Conservation (phyloP, 2,888 invertebrate genomes). For the Cotesia congregata region DNA sequence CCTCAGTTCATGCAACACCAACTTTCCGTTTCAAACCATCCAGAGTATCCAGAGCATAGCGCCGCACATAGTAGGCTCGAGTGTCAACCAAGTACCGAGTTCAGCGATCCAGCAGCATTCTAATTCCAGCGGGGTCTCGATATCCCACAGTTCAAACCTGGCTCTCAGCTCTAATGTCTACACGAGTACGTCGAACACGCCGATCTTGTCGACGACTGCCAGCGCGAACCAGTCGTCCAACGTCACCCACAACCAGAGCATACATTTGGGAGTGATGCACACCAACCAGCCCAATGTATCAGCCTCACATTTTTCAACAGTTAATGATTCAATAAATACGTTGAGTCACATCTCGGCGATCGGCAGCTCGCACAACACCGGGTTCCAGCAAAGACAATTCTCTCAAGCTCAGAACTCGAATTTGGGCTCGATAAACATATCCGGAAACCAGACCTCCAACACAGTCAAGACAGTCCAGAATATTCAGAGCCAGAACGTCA, state of each 20-base stretch:
- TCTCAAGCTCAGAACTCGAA: slow-evolving; percentile 48
- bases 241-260: slow-evolving; percentile 59
- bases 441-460: slow-evolving; percentile 51
- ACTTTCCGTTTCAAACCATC: slow-evolving; percentile 67
- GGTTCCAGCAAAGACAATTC: slow-evolving; percentile 62
- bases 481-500: slow-evolving; percentile 65
- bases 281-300: slow-evolving; percentile 62
- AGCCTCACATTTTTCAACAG: slow-evolving; percentile 57
- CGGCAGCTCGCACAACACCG: slow-evolving; percentile 44
- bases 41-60: slow-evolving; percentile 68
- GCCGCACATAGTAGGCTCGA: slow-evolving; percentile 67
- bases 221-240: slow-evolving; percentile 52
- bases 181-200: slow-evolving; percentile 62
- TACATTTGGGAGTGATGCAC: slow-evolving; percentile 66
- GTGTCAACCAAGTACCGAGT: slow-evolving; percentile 61
- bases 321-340: slow-evolving; percentile 59
- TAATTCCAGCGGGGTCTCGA: slow-evolving; percentile 57
- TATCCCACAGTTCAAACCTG: slow-evolving; percentile 58
- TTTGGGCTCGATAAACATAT: slow-evolving; percentile 37
- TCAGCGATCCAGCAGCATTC: slow-evolving; percentile 53
- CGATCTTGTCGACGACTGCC: slow-evolving; percentile 57
- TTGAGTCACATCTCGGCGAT: slow-evolving; percentile 53
- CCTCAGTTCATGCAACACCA: slow-evolving; percentile 56
- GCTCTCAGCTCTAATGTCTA: slow-evolving; percentile 62
- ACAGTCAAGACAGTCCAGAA: slow-evolving; percentile 64